These are phyloP conservation scores for Drosophila parvula DNA, from an alignment of 1,140 invertebrate species.

Conservation along the genomic window DNA sequence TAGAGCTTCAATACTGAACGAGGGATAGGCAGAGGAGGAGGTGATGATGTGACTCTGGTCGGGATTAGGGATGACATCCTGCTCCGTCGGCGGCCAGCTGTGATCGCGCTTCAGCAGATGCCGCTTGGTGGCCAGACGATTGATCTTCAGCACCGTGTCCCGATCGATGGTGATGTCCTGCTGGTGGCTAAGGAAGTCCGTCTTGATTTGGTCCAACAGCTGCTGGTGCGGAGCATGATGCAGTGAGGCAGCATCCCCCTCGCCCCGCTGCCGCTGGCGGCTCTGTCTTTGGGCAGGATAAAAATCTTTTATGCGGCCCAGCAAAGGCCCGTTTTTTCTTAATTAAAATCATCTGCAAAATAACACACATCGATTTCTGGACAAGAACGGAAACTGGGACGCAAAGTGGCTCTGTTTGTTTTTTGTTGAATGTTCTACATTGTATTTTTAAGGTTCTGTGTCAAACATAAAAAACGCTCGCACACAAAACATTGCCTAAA, in stretches of 20 bases:
- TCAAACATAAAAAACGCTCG: slow-evolving; percentile 10
- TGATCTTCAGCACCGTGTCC: slow-evolving; percentile 81
- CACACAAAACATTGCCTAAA: slow-evolving; percentile 17
- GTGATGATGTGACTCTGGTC: slow-evolving; percentile 9
- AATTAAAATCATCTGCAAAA: slow-evolving; percentile 6
- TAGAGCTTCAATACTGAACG: slow-evolving; percentile 65
- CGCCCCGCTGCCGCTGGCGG: slow-evolving; percentile 62
- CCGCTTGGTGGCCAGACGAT: slow-evolving; percentile 69
- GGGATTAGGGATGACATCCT: slow-evolving; percentile 2
- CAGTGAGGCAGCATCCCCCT: slow-evolving; percentile 19
- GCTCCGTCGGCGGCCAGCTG: slow-evolving; percentile 76
- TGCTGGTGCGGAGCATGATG: slow-evolving; percentile 71
- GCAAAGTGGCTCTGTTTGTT: slow-evolving; percentile 33
- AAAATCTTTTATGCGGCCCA: slow-evolving; percentile 41
- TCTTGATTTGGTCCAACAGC: slow-evolving; percentile 77
- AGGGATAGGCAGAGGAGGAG: slow-evolving; percentile 40
- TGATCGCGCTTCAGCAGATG: slow-evolving; percentile 74
- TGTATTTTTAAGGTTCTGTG: slow-evolving; percentile 36
- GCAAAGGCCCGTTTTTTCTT: slow-evolving; percentile 2
- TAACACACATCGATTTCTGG: slow-evolving; percentile 11
- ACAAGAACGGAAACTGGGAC: slow-evolving; percentile 17
- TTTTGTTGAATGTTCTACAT: slow-evolving; percentile 63
- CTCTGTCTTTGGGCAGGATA: slow-evolving; percentile 54
- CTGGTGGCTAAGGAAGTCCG: slow-evolving; percentile 72
- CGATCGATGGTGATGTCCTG: slow-evolving; percentile 76